Conservation (phyloP, 1,140 invertebrate species). For the Halictus rubicundus region DNA sequence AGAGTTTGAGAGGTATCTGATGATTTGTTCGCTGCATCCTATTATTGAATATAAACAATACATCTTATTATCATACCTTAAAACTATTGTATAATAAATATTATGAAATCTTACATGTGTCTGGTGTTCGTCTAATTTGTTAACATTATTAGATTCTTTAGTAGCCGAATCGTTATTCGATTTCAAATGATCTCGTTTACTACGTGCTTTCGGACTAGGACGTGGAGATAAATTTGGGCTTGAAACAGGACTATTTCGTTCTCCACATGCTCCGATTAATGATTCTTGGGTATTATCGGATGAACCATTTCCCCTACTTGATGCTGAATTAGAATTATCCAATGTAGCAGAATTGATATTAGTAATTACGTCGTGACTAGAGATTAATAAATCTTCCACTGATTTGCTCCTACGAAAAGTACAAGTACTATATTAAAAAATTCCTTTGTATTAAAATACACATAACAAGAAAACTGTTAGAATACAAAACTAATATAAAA, state of each 20-base stretch:
- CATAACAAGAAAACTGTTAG: constrained; percentile 1
- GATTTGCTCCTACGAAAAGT: constrained; percentile 82
- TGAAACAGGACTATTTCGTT: constrained; percentile 78
- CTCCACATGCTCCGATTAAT: constrained; percentile 72
- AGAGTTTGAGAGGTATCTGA: constrained; percentile 69
- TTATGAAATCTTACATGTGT: constrained; percentile 62
- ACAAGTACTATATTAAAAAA: constrained; percentile 16
- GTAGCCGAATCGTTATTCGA: constrained; percentile 54
- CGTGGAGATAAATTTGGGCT: constrained; percentile 80
- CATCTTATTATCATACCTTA: not conserved
- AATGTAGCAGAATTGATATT: constrained; percentile 77
- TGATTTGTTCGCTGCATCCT: constrained; percentile 67
- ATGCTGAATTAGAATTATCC: constrained; percentile 62
- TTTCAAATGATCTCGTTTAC: constrained; percentile 75
- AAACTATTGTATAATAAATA: constrained; percentile 5
- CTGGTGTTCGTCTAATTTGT: constrained; percentile 69
- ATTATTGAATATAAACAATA: constrained; percentile 15
- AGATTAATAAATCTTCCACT: constrained; percentile 84
- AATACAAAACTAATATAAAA: not conserved
- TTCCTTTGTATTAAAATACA: constrained; percentile 3
- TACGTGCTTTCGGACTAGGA: constrained; percentile 78
- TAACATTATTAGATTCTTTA: constrained; percentile 59
- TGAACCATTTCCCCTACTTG: constrained; percentile 67
- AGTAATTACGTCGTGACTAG: constrained; percentile 84
- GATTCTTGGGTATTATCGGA: constrained; percentile 69